A percentile compares a stretch with the other conserved stretches of the same genome.
Conservation (phyloP, 2,113 vertebrate species). For the Lampris incognitus region DNA sequence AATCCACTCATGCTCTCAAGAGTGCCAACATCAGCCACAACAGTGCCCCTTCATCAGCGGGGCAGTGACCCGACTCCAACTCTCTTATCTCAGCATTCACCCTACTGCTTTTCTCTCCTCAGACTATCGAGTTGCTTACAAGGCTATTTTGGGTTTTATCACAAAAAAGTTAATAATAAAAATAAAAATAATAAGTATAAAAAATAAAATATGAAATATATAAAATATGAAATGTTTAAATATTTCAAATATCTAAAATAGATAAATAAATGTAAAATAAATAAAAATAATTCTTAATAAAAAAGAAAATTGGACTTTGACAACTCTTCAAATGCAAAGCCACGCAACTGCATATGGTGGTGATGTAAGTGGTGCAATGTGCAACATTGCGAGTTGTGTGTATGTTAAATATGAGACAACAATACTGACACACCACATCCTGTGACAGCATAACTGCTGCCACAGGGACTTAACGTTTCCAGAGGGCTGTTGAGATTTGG, state of each 20-base stretch:
- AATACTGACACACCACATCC: conserved; percentile 73
- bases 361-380: conserved; percentile 35
- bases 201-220: too few species aligned
- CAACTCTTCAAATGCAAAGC: conserved; percentile 39
- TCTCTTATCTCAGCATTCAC: neutral
- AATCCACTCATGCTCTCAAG: conserved; percentile 45
- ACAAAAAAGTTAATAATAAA: too few species aligned
- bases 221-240: too few species aligned
- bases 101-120: neutral
- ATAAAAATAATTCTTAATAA: too few species aligned
- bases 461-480: conserved; percentile 28
- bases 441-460: conserved; percentile 61
- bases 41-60: conserved; percentile 18
- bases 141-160: too few species aligned
- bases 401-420: conserved; percentile 40
- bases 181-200: too few species aligned
- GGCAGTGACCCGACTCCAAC: neutral
- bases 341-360: conserved; percentile 37
- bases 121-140: too few species aligned
- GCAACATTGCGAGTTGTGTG: conserved; percentile 40
- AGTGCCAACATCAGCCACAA: conserved; percentile 36
- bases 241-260: too few species aligned
- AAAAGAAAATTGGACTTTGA: neutral
- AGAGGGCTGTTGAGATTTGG: conserved; percentile 10
- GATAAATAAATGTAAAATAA: too few species aligned